Base-by-base conservation (phyloP, 2,888 invertebrate species). In the Calameuta filiformis region DNA sequence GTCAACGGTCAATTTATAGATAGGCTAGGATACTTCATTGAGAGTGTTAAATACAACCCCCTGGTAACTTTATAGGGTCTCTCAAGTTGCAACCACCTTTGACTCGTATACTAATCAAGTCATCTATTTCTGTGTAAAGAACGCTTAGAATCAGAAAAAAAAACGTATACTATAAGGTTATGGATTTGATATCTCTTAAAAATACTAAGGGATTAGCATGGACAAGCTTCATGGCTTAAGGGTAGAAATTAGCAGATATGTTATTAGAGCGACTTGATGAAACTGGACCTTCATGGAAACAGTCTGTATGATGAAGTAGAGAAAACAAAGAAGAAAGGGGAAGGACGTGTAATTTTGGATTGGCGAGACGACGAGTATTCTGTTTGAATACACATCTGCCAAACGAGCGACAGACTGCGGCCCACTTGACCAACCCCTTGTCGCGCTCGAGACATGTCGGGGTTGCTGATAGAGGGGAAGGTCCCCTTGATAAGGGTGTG, bases 381-480 rank as follows among this genome's bases (percentile, higher is more conserved):
- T 31, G 12, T 71, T 71, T 34, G 71, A 71, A 34, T 71, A 71
- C 71, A 34, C 71, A 34, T 34, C 31, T 71, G 33, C 71, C 71
- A 71, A 71, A 71, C 31, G 33, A 71, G 31, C 71, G 71, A 31
- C 71, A 71, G 71, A 71, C 31, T 71, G 31, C 71, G 71, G 33
- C 12, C 31, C 74, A 74, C 74, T 74, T 34, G 37, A 74, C 31
- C 34, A 35, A 74, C 74, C 74, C 30, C 74, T 35, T 35, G 37
- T 74, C 74, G 30, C 34, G 30, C 74, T 35, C 74, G 35, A 74
- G 74, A 74, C 74, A 74, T 34, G 74, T 35, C n/a, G 34, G 37
- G n/a, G 35, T 34, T 35, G 74, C 74, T 35, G 74, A 74, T 74
- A 35, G 74, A 74, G 74, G 35, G 37, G 12, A 71, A 71, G 31